Base-by-base conservation (phyloP, 2,888 invertebrate species). In the Eupithecia dodoneata region DNA sequence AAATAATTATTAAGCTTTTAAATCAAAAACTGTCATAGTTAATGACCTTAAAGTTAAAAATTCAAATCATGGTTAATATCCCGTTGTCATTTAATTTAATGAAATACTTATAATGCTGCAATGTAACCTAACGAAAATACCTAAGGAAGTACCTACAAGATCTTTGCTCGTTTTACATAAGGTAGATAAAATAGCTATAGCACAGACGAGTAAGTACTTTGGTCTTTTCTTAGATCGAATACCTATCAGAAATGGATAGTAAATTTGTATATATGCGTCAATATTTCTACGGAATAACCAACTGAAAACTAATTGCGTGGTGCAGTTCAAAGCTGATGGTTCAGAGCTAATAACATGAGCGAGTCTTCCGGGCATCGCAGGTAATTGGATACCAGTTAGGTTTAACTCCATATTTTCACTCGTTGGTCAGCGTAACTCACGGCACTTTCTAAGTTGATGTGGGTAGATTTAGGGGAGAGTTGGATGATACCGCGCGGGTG, bases 351-450 rank as follows among this genome's bases (percentile, higher is more conserved):
- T 82, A 73, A 83, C 72, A 80, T 81, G 76, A 81, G 81, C 83
- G 76, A 80, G 83, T 85, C 86, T 89, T 88, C 89, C 87, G 85
- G 86, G 83, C 82, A 82, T 74, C 12, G 47, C 30, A 18, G 45
- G 77, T 88, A 87, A 88, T 87, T 87, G 85, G 77, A 82, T 81
- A 84, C 83, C 82, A 81, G 81, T 82, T 79, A 75, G 77, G 81
- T 71, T 74, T 81, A 85, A 83, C 81, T 79, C 79, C 80, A 82
- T 83, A 84, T 85, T 88, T 87, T 87, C 87, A 86, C 86, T 63
- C 70, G 18, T 18, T 83, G 79, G 75, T 76, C 80, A 81, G 81
- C 47, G 49, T 73, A 79, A 80, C 75, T 75, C 79, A 78, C 75
- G 73, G 75, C 79, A 77, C 82, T 85, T 83, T 83, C 81, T 82